Evolutionary conservation across 2,113 vertebrate genomes (phyloP), one percentile per base, ranked within the genome.

Genomic region (Pluvialis apricaria): DNA sequence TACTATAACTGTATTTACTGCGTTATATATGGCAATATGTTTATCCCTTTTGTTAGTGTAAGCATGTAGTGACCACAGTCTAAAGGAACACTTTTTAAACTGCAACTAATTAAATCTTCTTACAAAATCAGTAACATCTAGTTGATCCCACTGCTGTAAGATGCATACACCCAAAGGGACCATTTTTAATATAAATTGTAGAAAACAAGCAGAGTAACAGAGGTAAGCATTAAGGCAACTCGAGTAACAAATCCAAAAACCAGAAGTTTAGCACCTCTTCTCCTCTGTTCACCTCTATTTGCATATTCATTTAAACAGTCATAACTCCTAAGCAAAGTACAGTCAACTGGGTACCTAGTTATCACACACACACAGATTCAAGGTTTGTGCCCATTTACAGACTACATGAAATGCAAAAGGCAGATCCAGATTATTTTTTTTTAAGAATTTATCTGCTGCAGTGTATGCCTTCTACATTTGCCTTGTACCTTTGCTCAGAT

Each of bases 381-480:
- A 83, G 54, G 55, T 78, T 75, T 72, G 64, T 86, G 64, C 65
- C 95, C 32, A 12, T 38, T 65, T 24, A 58, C 60, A 87, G 83
- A 51, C 47, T 15, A n/a, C 10, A 7, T 29, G 45, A 96, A 95
- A 85, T 64, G 84, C 81, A 31, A 6, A 51, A 85, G 34, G 62
- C 34, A 40, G 22, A 84, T 72, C 57, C 49, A 40, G 60, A 32
- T 55, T 61, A 8, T 5, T 54, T 42, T 21, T 54, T 31, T 57
- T 31, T 20, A 58, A 26, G 57, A 40, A 22, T 79, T 60, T 97
- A 98, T 51, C 97, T 88, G 69, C 94, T 96, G 95, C 96, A 98
- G 18, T 95, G 96, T 68, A 97, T 81, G 52, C 96, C 98, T 98
- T 99, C 98, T 96, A 97, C 61, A 54, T 97, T 98, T 64, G 95